Evolutionary conservation across 2,888 invertebrate genomes (phyloP).

Genomic region (Ligdia adustata): DNA sequence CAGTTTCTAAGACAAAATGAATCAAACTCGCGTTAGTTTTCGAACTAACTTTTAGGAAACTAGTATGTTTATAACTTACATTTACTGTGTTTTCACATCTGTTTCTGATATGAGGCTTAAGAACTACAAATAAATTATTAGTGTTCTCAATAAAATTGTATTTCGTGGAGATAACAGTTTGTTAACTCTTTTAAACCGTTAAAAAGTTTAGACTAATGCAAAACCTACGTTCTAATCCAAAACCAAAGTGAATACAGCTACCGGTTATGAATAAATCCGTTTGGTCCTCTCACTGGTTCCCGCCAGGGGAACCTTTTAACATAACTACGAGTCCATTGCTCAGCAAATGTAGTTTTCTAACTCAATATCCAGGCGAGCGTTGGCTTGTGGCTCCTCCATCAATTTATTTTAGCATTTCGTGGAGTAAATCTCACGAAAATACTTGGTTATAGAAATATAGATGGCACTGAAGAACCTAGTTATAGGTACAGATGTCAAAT

Average conservation of each 20-base stretch:
- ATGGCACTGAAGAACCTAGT: background rate
- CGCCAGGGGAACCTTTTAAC: conserved; percentile 7
- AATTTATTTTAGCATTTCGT: conserved; percentile 2
- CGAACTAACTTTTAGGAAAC: too few species aligned
- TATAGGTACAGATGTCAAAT: background rate
- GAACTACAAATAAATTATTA: too few species aligned
- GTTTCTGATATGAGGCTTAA: too few species aligned
- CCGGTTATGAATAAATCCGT: conserved; percentile 7
- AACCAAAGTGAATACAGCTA: background rate
- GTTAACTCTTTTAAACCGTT: too few species aligned
- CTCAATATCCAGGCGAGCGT: conserved; percentile 1
- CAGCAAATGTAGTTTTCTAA: conserved; percentile 7
- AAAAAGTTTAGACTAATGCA: too few species aligned
- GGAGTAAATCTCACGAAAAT: background rate
- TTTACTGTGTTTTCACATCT: too few species aligned
- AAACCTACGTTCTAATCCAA: background rate
- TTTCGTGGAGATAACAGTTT: too few species aligned
- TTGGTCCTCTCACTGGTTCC: conserved; percentile 1
- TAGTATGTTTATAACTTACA: too few species aligned
- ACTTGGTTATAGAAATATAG: background rate
- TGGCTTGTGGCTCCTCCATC: conserved; percentile 1
- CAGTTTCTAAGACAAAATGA: too few species aligned
- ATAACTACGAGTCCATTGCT: conserved; percentile 7
- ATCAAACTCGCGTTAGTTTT: too few species aligned
- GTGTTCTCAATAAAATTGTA: too few species aligned